phyloP scores from a whole-genome alignment of 2,888 invertebrate genomes.

The Elegia similella region DNA sequence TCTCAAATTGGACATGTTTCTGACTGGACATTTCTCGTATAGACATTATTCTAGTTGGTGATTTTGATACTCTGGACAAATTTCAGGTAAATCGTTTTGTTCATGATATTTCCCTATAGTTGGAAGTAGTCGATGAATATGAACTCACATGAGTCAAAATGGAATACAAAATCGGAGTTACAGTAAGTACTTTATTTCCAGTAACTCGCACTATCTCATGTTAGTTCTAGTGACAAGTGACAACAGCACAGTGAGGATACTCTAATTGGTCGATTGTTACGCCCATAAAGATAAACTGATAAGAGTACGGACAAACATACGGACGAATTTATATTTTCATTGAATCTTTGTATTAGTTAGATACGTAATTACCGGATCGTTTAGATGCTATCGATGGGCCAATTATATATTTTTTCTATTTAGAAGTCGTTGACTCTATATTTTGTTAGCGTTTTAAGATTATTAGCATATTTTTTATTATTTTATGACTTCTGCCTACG shows the following conservation, averaged over 20 bases:
- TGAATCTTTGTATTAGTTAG: conserved; percentile 20
- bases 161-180: too few species aligned
- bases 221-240: conserved; percentile 28
- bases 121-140: too few species aligned
- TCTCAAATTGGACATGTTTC: too few species aligned
- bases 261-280: conserved; percentile 60
- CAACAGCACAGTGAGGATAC: conserved; percentile 34
- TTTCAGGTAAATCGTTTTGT: too few species aligned
- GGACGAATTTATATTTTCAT: conserved; percentile 28
- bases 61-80: too few species aligned
- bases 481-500: not conserved
- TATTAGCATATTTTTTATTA: not conserved
- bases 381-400: conserved; percentile 2
- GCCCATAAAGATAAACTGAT: conserved; percentile 50
- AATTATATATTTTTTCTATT: not conserved
- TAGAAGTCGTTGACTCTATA: not conserved
- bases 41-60: too few species aligned
- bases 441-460: not conserved
- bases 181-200: not conserved
- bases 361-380: conserved; percentile 21
- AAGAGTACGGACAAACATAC: conserved; percentile 19
- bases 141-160: too few species aligned
- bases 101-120: too few species aligned
- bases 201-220: conserved; percentile 21
- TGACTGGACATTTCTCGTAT: too few species aligned